Evolutionary conservation across 2,797 vertebrate species (phyloP).

Genomic region (Lindbergichthys nudifrons): DNA sequence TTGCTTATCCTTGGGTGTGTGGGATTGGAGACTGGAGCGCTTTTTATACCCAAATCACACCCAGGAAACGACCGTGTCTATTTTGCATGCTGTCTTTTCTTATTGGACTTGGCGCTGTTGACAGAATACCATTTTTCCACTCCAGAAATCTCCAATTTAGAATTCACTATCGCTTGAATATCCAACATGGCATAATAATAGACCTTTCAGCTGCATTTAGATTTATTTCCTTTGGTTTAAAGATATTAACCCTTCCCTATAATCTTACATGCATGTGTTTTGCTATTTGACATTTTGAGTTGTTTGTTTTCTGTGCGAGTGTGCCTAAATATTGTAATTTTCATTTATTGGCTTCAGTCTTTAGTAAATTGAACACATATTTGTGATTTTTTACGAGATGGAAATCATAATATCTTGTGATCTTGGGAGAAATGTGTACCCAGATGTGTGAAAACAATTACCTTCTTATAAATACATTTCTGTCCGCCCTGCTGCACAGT

Average conservation of each 20-base stretch:
- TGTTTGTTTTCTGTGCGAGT: background rate
- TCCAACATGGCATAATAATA: slow-evolving; percentile 4
- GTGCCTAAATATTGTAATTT: slow-evolving; percentile 1
- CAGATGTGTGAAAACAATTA: too few relatives aligned
- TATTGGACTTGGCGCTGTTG: background rate
- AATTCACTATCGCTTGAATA: slow-evolving; percentile 10
- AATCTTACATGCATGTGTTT: background rate
- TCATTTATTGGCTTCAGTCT: slow-evolving; percentile 16
- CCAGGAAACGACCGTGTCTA: slow-evolving; percentile 6
- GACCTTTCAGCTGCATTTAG: background rate
- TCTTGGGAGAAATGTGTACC: too few relatives aligned
- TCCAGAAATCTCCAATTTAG: slow-evolving; percentile 13
- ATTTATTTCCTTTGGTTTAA: slow-evolving; percentile 7
- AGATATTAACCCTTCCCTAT: slow-evolving; percentile 2
- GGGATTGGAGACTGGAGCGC: slow-evolving; percentile 54
- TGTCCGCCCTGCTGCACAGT: too few relatives aligned
- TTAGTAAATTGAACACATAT: slow-evolving; percentile 13
- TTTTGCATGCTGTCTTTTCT: slow-evolving; percentile 11
- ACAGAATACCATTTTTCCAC: background rate
- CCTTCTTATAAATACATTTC: too few relatives aligned
- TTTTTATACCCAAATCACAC: slow-evolving; percentile 45
- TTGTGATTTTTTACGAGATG: slow-evolving; percentile 1
- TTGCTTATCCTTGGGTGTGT: slow-evolving; percentile 64
- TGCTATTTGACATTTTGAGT: background rate
- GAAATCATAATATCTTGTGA: slow-evolving; percentile 2